Conservation (phyloP, 2,113 vertebrate genomes). For the Carassius auratus region DNA sequence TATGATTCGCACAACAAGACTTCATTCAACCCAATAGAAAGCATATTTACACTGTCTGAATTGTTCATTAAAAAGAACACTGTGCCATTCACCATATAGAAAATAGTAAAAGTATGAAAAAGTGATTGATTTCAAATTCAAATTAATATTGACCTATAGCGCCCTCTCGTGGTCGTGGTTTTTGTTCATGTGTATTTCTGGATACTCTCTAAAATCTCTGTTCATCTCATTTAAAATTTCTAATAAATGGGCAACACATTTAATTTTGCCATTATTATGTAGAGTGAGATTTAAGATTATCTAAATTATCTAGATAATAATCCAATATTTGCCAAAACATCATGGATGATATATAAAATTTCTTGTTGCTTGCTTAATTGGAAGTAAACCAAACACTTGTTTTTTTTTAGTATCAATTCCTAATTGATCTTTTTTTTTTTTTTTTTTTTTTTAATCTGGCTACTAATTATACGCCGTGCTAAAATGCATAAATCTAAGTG, state of each 20-base stretch:
- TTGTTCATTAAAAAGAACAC: no score
- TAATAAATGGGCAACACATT: not conserved
- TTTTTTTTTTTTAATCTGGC: not conserved
- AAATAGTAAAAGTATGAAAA: no score
- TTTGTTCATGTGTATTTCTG: not conserved
- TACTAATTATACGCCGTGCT: not conserved
- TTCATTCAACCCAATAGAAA: no score
- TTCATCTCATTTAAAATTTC: not conserved
- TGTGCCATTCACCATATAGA: no score
- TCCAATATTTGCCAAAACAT: not conserved
- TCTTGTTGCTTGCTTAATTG: not conserved
- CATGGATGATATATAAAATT: not conserved
- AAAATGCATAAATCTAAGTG: conserved; percentile 30
- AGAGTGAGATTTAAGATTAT: not conserved
- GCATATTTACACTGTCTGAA: not conserved
- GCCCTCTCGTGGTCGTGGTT: not conserved
- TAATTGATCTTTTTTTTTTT: not conserved
- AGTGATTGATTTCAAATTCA: no score
- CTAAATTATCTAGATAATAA: not conserved
- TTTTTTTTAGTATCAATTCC: not conserved
- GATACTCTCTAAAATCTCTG: not conserved
- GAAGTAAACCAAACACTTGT: not conserved
- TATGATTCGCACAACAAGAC: no score
- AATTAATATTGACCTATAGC: not conserved
- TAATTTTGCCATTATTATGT: not conserved